phyloP scores from a whole-genome alignment of 2,113 vertebrate species.

The Dicrurus megarhynchus region DNA sequence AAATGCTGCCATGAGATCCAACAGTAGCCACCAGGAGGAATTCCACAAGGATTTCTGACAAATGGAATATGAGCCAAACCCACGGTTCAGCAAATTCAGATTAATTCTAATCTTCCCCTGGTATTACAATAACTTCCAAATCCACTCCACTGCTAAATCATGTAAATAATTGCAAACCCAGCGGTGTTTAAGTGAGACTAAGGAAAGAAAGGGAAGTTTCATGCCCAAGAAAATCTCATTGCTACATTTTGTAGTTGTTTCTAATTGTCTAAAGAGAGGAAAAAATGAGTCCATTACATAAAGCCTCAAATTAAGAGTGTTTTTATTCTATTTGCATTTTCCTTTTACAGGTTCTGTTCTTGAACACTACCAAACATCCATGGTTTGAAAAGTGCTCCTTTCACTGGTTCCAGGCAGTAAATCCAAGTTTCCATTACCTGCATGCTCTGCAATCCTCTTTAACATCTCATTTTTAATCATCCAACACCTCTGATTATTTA shows the following conservation, averaged over 20 bases:
- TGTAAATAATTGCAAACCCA: background rate
- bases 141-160: background rate
- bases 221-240: background rate
- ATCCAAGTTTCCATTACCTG: background rate
- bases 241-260: background rate
- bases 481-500: background rate
- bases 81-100: background rate
- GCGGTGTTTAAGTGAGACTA: background rate
- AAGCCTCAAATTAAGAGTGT: background rate
- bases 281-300: background rate
- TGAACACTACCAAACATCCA: background rate
- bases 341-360: background rate
- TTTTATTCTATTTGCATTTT: background rate
- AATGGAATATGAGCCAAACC: background rate
- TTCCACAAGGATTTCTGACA: background rate
- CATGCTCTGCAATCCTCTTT: background rate
- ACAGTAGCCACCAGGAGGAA: background rate
- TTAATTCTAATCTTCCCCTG: background rate
- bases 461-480: background rate
- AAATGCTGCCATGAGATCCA: background rate
- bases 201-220: background rate
- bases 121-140: background rate
- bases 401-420: background rate
- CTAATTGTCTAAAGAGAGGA: background rate
- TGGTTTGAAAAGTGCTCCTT: background rate